Conservation (phyloP, 2,113 vertebrate species). For the Rhodinocichla rosea region DNA sequence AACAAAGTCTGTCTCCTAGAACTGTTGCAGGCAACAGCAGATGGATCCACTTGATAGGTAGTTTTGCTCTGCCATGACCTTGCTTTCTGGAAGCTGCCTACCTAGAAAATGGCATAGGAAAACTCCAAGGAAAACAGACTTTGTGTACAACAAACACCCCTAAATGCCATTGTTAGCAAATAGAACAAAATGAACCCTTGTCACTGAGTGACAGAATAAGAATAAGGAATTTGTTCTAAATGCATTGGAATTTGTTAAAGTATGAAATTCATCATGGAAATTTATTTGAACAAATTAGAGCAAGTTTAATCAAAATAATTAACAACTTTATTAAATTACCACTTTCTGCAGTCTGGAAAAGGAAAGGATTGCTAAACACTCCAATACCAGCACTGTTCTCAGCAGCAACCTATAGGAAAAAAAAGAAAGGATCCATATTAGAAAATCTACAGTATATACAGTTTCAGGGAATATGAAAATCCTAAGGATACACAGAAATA, state of each 20-base stretch:
- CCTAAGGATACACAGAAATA: background rate
- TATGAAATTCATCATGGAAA: background rate
- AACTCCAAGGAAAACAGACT: background rate
- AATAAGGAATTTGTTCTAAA: background rate
- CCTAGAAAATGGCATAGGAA: background rate
- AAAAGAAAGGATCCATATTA: background rate
- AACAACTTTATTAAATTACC: conserved; percentile 75
- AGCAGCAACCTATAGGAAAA: conserved; percentile 85
- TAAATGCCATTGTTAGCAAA: background rate
- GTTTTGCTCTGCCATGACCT: background rate
- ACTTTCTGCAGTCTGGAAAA: conserved; percentile 94
- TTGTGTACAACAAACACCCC: background rate
- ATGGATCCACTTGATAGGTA: background rate
- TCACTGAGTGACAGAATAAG: background rate
- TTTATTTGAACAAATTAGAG: background rate
- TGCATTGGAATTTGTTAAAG: background rate
- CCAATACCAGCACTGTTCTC: conserved; percentile 83
- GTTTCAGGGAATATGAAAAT: background rate
- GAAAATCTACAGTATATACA: background rate
- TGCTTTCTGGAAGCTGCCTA: background rate
- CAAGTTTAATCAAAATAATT: background rate
- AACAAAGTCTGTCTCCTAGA: background rate
- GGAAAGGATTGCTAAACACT: conserved; percentile 86
- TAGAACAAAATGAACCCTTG: background rate
- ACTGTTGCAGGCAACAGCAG: background rate